These are phyloP conservation scores for Drosophila neonasuta DNA, from an alignment of 2,888 invertebrate genomes.

Conservation along the genomic window DNA sequence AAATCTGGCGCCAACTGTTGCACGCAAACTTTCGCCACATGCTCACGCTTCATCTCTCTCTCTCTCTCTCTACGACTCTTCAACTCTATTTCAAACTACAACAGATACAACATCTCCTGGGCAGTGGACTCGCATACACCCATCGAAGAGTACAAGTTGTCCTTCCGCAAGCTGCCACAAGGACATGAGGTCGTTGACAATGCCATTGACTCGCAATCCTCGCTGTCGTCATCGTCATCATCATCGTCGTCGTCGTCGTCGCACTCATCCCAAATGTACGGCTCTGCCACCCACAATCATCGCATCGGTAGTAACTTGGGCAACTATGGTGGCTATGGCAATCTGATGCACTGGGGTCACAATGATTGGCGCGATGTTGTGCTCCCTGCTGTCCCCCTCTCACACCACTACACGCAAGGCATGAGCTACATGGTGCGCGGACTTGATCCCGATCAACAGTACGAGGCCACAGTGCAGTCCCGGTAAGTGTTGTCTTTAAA, in stretches of 20 bases:
- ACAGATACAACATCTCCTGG: constrained; percentile 87
- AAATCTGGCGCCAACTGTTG: constrained; percentile 70
- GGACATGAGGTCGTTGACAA: constrained; percentile 83
- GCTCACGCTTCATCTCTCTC: constrained; percentile 32
- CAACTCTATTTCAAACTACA: constrained; percentile 7
- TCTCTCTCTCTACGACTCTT: no score
- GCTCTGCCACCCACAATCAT: constrained; percentile 76
- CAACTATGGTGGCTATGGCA: constrained; percentile 78
- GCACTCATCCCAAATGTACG: constrained; percentile 70
- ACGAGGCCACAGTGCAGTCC: constrained; percentile 87
- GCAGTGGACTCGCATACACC: constrained; percentile 86
- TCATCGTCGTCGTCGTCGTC: constrained; percentile 65
- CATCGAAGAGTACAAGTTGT: constrained; percentile 86
- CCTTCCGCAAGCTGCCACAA: constrained; percentile 86
- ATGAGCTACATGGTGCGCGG: constrained; percentile 87
- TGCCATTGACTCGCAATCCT: constrained; percentile 81
- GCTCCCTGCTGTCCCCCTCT: constrained; percentile 83
- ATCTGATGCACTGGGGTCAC: constrained; percentile 82
- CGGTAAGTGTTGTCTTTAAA: constrained; percentile 80
- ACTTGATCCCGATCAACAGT: constrained; percentile 86
- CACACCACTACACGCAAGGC: constrained; percentile 84
- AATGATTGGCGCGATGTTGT: constrained; percentile 85
- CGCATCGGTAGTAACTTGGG: constrained; percentile 74
- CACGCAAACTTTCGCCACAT: constrained; percentile 45
- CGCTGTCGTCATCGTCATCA: constrained; percentile 80